Evolutionary conservation across 2,113 vertebrate genomes (phyloP).

Genomic region (Psammodynastes pulverulentus): DNA sequence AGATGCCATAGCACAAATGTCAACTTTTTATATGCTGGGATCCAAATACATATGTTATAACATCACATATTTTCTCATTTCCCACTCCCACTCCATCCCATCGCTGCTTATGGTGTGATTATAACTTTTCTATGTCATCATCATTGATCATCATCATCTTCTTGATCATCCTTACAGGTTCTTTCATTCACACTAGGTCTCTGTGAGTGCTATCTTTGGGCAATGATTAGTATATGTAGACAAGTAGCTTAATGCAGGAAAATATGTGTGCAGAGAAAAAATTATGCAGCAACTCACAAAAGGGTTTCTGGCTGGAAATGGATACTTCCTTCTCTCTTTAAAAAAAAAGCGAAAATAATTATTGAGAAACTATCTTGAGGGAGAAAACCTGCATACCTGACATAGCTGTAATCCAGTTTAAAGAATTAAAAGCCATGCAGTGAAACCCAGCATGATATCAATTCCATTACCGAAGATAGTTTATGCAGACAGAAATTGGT

Average conservation of each 20-base stretch:
- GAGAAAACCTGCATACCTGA: background rate
- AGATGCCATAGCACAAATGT: background rate
- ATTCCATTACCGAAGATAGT: background rate
- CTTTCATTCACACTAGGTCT: background rate
- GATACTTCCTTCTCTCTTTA: background rate
- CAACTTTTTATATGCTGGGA: background rate
- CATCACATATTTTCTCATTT: background rate
- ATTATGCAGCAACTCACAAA: background rate
- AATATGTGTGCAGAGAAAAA: background rate
- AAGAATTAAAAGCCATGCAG: background rate
- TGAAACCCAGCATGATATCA: background rate
- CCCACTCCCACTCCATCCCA: background rate
- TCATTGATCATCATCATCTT: background rate
- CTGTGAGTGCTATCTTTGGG: background rate
- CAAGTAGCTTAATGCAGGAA: background rate
- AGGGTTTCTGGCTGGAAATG: background rate
- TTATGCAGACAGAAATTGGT: background rate
- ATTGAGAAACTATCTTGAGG: background rate
- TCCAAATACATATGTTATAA: background rate
- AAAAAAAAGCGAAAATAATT: background rate
- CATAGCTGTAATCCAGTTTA: background rate
- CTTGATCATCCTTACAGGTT: background rate
- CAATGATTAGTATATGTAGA: background rate
- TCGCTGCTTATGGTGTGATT: background rate
- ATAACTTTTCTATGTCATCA: background rate